phyloP scores from a whole-genome alignment of 2,888 invertebrate species.

The Ganaspis brasiliensis region DNA sequence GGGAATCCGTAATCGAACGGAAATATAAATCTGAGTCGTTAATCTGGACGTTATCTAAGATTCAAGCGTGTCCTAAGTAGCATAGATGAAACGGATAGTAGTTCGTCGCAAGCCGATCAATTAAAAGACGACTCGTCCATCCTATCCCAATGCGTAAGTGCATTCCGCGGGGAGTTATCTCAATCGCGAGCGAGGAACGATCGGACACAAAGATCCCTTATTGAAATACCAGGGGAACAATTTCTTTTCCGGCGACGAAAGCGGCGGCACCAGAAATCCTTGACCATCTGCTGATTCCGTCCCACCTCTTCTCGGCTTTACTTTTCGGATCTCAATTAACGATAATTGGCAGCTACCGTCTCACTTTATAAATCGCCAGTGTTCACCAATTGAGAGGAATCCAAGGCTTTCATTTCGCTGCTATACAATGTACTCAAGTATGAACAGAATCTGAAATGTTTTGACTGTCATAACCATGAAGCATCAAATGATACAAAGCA shows the following conservation, averaged over 20 bases:
- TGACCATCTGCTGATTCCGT: slow-evolving; percentile 64
- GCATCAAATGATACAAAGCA: too few relatives aligned
- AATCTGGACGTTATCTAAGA: slow-evolving; percentile 56
- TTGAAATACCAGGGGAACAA: slow-evolving; percentile 66
- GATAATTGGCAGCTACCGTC: slow-evolving; percentile 75
- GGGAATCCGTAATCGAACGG: slow-evolving; percentile 7
- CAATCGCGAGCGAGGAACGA: slow-evolving; percentile 69
- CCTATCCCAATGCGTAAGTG: slow-evolving; percentile 65
- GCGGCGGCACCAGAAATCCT: slow-evolving; percentile 22
- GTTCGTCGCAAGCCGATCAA: slow-evolving; percentile 62
- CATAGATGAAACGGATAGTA: slow-evolving; percentile 65
- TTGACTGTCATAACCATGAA: not conserved
- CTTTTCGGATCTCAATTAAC: slow-evolving; percentile 74
- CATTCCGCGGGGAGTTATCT: slow-evolving; percentile 71
- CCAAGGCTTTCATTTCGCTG: too few relatives aligned
- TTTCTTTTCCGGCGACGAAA: slow-evolving; percentile 56
- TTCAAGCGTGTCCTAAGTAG: slow-evolving; percentile 54
- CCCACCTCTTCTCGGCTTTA: slow-evolving; percentile 62
- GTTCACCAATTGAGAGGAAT: not conserved
- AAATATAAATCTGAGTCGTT: slow-evolving; percentile 25
- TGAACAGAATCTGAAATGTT: too few relatives aligned
- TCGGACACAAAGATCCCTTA: slow-evolving; percentile 68
- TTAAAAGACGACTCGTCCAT: slow-evolving; percentile 63
- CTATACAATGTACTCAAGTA: too few relatives aligned
- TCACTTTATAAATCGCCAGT: slow-evolving; percentile 61